These are phyloP conservation scores for Mermis nigrescens DNA, from an alignment of 2,888 invertebrate genomes.

Conservation along the genomic window DNA sequence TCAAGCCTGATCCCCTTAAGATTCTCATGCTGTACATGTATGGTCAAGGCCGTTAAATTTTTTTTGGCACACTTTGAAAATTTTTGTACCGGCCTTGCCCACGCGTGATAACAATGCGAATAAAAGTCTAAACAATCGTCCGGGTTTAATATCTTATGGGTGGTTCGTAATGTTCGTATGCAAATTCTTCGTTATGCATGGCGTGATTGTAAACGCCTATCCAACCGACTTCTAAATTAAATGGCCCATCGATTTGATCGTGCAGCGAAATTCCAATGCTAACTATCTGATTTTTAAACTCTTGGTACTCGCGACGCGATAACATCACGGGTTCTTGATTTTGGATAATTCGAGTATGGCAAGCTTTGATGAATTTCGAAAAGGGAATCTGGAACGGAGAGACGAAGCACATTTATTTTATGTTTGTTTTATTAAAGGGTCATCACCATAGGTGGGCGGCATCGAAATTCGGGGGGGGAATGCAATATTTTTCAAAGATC, in stretches of 20 bases:
- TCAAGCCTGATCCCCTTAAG: too few relatives aligned
- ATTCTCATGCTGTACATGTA: too few relatives aligned
- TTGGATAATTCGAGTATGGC: slow-evolving; percentile 27
- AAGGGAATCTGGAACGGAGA: slow-evolving; percentile 21
- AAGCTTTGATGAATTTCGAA: slow-evolving; percentile 25
- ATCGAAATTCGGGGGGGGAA: neutral
- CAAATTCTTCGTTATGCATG: slow-evolving; percentile 58
- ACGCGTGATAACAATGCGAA: too few relatives aligned
- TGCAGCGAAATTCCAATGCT: slow-evolving; percentile 63
- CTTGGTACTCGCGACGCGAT: slow-evolving; percentile 15
- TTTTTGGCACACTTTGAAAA: too few relatives aligned
- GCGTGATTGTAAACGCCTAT: slow-evolving; percentile 66
- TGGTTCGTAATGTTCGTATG: slow-evolving; percentile 73
- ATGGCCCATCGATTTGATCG: slow-evolving; percentile 61
- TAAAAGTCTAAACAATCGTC: neutral
- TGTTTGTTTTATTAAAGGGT: neutral
- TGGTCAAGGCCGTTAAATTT: too few relatives aligned
- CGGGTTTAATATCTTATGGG: slow-evolving; percentile 17
- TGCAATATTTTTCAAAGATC: too few relatives aligned
- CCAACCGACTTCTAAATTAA: slow-evolving; percentile 74
- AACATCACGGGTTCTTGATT: slow-evolving; percentile 16
- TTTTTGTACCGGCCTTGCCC: too few relatives aligned
- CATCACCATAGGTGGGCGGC: neutral
- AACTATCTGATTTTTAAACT: slow-evolving; percentile 51
- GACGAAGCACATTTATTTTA: neutral